These are phyloP conservation scores for Phlogophora meticulosa DNA, from an alignment of 2,888 invertebrate genomes.

Conservation along the genomic window DNA sequence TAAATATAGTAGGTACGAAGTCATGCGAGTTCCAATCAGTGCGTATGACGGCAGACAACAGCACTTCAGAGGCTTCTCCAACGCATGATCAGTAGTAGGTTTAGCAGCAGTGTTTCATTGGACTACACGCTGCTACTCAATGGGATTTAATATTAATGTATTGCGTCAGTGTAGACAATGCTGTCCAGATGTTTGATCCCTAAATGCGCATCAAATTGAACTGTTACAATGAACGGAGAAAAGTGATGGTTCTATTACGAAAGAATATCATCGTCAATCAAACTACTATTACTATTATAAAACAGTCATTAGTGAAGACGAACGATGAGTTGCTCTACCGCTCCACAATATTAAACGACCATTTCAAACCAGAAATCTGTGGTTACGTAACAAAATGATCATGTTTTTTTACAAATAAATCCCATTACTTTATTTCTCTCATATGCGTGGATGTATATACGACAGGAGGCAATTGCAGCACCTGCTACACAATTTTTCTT, in stretches of 20 bases:
- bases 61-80: slow-evolving; percentile 73
- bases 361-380: slow-evolving; percentile 55
- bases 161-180: slow-evolving; percentile 33
- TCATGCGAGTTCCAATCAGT: slow-evolving; percentile 70
- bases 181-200: slow-evolving; percentile 54
- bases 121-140: slow-evolving; percentile 49
- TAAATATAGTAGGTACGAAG: slow-evolving; percentile 57
- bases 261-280: slow-evolving; percentile 65
- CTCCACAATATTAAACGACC: slow-evolving; percentile 45
- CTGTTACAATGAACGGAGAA: slow-evolving; percentile 50
- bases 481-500: slow-evolving; percentile 45
- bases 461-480: slow-evolving; percentile 56
- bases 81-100: slow-evolving; percentile 65
- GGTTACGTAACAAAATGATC: slow-evolving; percentile 55
- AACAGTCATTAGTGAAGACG: slow-evolving; percentile 59
- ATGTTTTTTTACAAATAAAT: slow-evolving; percentile 45
- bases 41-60: slow-evolving; percentile 68
- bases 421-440: slow-evolving; percentile 44
- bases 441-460: slow-evolving; percentile 24
- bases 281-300: slow-evolving; percentile 61
- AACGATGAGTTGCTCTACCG: slow-evolving; percentile 50
- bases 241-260: slow-evolving; percentile 57
- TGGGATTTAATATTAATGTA: slow-evolving; percentile 51
- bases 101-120: slow-evolving; percentile 60
- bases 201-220: slow-evolving; percentile 46